Conservation (phyloP, 2,888 invertebrate species). For the Metalampra italica region DNA sequence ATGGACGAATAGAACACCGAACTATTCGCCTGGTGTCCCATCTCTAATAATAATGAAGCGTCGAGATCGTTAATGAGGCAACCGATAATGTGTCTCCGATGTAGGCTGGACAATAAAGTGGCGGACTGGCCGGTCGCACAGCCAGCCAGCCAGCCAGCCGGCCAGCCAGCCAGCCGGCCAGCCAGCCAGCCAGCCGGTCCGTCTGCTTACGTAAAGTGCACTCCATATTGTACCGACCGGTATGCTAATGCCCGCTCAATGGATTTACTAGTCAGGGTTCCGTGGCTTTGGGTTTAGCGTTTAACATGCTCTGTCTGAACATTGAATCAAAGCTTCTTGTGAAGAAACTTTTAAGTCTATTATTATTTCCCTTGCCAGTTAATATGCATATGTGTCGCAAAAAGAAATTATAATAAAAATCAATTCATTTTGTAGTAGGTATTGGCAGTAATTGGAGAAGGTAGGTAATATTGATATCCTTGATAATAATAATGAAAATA, state of each 20-base stretch:
- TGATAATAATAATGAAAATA: too few species aligned
- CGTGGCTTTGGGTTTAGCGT: not conserved
- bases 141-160: constrained; percentile 14
- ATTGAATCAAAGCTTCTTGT: too few species aligned
- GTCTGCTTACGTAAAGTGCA: constrained; percentile 33
- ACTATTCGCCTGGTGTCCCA: too few species aligned
- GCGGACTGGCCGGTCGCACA: constrained; percentile 11
- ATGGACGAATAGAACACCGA: too few species aligned
- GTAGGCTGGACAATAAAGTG: constrained; percentile 54
- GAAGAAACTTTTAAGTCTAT: too few species aligned
- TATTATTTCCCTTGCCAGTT: too few species aligned
- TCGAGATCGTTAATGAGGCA: constrained; percentile 34
- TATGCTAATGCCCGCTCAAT: not conserved
- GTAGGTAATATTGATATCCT: too few species aligned
- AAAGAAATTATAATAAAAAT: too few species aligned
- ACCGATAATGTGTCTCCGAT: constrained; percentile 38
- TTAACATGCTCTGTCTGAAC: too few species aligned
- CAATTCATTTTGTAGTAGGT: too few species aligned
- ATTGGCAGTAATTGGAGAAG: too few species aligned
- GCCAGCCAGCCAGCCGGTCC: constrained; percentile 12
- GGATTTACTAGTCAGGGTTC: not conserved
- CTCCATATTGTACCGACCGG: constrained; percentile 30
- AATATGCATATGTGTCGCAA: too few species aligned
- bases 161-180: constrained; percentile 16
- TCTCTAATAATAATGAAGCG: constrained; percentile 27